Percentiles rank a stretch among this genome's conserved stretches.
Evolutionary conservation across 2,888 invertebrate genomes (phyloP).

Genomic region (Tuta absoluta): DNA sequence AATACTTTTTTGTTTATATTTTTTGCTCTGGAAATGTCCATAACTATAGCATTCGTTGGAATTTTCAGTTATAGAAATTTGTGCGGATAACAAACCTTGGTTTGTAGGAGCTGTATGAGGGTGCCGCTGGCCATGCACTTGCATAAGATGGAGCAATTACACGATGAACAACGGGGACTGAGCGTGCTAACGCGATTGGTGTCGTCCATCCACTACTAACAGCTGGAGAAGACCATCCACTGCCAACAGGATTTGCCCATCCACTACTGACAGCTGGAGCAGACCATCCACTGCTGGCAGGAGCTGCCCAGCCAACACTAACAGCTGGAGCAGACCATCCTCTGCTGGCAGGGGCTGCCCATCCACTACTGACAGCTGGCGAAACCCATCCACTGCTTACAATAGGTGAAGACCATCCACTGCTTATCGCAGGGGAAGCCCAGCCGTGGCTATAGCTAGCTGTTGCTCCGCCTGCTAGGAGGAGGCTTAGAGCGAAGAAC

Average conservation of each 20-base stretch:
- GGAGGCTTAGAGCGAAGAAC: neutral
- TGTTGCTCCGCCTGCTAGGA: constrained; percentile 1
- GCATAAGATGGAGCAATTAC: constrained; percentile 9
- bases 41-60: too few species aligned
- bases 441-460: constrained; percentile 22
- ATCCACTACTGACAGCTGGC: neutral
- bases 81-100: neutral
- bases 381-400: constrained; percentile 11
- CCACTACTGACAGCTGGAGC: neutral
- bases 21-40: too few species aligned
- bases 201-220: constrained; percentile 5
- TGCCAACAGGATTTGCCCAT: constrained; percentile 3
- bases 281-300: constrained; percentile 6
- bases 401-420: constrained; percentile 17
- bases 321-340: constrained; percentile 2
- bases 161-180: constrained; percentile 1
- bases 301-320: neutral
- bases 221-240: constrained; percentile 3
- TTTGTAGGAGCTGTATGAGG: neutral
- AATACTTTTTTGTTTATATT: too few species aligned
- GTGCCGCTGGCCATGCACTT: constrained; percentile 1
- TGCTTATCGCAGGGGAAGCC: constrained; percentile 4
- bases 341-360: neutral
- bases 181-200: neutral
- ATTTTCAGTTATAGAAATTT: too few species aligned